phyloP scores from a whole-genome alignment of 1,140 invertebrate genomes.

The Chironomus tepperi region DNA sequence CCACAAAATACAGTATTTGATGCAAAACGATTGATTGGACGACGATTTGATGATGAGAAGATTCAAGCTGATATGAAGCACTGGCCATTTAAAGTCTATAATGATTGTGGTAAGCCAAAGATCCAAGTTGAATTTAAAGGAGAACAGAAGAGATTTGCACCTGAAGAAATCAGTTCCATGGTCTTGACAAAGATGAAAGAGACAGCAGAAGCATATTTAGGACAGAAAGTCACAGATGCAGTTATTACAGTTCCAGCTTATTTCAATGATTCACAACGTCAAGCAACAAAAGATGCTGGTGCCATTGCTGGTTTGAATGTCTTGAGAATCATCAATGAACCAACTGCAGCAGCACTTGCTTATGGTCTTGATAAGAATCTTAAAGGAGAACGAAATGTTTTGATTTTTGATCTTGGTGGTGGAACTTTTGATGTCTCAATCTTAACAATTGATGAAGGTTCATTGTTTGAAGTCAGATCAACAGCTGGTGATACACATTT shows the following conservation, averaged over 20 bases:
- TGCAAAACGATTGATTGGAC: slow-evolving; percentile 56
- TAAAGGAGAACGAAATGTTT: slow-evolving; percentile 53
- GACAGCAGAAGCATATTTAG: slow-evolving; percentile 69
- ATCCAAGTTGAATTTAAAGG: slow-evolving; percentile 66
- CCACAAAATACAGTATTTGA: slow-evolving; percentile 40
- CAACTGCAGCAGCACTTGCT: slow-evolving; percentile 62
- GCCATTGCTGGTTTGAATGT: slow-evolving; percentile 58
- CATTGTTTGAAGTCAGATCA: slow-evolving; percentile 57
- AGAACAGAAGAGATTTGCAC: slow-evolving; percentile 61
- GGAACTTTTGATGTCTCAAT: slow-evolving; percentile 61
- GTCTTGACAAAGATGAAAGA: slow-evolving; percentile 73
- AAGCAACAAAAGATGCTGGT: slow-evolving; percentile 57
- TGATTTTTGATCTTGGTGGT: slow-evolving; percentile 47
- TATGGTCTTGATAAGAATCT: slow-evolving; percentile 69
- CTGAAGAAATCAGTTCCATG: slow-evolving; percentile 72
- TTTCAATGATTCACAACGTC: slow-evolving; percentile 56
- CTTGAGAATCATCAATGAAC: slow-evolving; percentile 63
- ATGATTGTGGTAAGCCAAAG: slow-evolving; percentile 54
- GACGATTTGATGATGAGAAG: slow-evolving; percentile 57
- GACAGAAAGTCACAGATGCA: slow-evolving; percentile 54
- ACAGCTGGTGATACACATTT: slow-evolving; percentile 50
- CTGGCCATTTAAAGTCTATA: slow-evolving; percentile 65
- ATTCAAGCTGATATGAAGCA: slow-evolving; percentile 67
- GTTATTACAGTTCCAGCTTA: slow-evolving; percentile 53
- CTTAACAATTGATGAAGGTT: slow-evolving; percentile 58